phyloP scores from a whole-genome alignment of 1,140 invertebrate genomes.

The Brachionus sp. region DNA sequence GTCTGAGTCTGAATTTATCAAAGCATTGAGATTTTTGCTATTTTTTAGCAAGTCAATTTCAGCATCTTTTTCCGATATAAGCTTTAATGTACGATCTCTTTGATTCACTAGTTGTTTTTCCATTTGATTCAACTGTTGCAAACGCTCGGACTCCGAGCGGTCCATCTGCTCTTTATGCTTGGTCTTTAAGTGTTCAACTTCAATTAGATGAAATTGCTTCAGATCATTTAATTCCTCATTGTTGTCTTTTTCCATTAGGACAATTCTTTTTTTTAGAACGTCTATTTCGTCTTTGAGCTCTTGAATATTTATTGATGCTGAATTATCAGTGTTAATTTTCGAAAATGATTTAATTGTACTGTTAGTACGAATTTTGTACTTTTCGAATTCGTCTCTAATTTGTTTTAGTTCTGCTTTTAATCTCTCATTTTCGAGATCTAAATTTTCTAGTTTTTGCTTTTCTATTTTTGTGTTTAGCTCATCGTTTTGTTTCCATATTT shows the following conservation, averaged over 20 bases:
- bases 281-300: constrained; percentile 28
- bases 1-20: not conserved
- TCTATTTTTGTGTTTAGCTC: not conserved
- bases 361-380: constrained; percentile 22
- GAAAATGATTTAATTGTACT: not conserved
- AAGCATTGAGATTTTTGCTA: not conserved
- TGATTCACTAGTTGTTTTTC: constrained; percentile 31
- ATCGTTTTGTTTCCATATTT: constrained; percentile 12
- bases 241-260: not conserved
- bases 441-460: not conserved
- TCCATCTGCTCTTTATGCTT: not conserved
- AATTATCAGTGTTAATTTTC: not conserved
- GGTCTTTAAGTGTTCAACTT: not conserved
- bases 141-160: not conserved
- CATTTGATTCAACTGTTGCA: not conserved
- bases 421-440: not conserved
- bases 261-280: not conserved
- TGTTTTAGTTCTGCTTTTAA: constrained; percentile 15
- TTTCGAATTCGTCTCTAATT: constrained; percentile 13
- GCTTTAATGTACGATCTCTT: constrained; percentile 11
- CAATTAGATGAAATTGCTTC: not conserved
- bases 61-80: constrained; percentile 29
- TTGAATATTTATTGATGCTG: not conserved
- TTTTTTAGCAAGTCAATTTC: not conserved
- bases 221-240: not conserved